Evolutionary conservation across 2,888 invertebrate genomes (phyloP), one percentile per base, ranked within the genome.

Genomic region (Torymus tubicola): DNA sequence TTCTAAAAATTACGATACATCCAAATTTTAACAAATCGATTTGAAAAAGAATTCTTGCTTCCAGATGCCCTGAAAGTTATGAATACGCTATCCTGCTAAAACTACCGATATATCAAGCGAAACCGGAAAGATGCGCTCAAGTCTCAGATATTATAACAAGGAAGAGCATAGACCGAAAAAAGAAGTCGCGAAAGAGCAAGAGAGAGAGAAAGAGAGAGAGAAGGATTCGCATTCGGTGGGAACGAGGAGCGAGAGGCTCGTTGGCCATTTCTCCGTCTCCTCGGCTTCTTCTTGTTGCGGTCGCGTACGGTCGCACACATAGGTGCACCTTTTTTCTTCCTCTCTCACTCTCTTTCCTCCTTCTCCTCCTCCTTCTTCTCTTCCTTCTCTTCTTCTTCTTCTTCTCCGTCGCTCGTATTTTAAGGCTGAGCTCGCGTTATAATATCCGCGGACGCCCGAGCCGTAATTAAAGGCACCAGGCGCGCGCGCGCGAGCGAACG

Each of bases 401-500:
- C 42, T 31, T 42, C 58, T 60, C 31, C 18, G 53, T n/a, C 18
- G 65, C 65, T 75, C 80, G 75, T 70, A 80, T 79, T 80, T 80
- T 64, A 70, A 74, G 55, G 58, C 55, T n/a, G 42, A 8, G 24
- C 24, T 53, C 18, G 31, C 21, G 63, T 55, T 70, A 57, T 65
- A 78, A 77, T 70, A 77, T 77, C 52, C 65, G 64, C 71, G 65
- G 55, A 77, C 70, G 69, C 24, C 42, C 70, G 50, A 65, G 50
- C 24, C 58, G 16, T 71, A 75, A 80, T 80, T 80, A 80, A 70
- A 80, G 80, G 67, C 69, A 42, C 42, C 57, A 11, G 21, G 31
- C 24, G 73, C 67, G 21, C 52, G 31, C 52, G 21, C 2, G 12
- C n/a, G n/a, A n/a, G n/a, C n/a, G 21, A 21, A 2, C 21, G 21